phyloP scores from a whole-genome alignment of 2,888 invertebrate species.

The Apamea sordens region DNA sequence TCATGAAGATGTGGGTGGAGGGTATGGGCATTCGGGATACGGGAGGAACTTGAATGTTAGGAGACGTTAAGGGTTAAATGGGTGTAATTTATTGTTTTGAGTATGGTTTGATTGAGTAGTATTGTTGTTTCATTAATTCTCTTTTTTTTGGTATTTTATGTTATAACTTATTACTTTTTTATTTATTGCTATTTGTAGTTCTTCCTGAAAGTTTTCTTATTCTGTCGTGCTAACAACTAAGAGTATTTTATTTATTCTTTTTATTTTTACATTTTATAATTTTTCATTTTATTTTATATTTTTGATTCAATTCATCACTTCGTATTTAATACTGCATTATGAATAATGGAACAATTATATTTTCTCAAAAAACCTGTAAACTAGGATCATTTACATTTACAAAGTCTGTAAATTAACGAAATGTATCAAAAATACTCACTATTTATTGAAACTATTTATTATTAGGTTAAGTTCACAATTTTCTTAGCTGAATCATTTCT shows the following conservation, averaged over 20 bases:
- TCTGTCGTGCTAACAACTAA: background rate
- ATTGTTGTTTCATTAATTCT: slow-evolving; percentile 12
- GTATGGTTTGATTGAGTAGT: slow-evolving; percentile 8
- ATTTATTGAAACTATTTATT: slow-evolving; percentile 73
- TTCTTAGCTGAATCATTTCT: slow-evolving; percentile 6
- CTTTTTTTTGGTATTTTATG: background rate
- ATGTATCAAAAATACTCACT: slow-evolving; percentile 47
- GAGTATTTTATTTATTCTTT: background rate
- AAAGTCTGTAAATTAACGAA: slow-evolving; percentile 38
- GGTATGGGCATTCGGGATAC: slow-evolving; percentile 90
- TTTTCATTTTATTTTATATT: background rate
- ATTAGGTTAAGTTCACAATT: slow-evolving; percentile 62
- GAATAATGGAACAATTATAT: slow-evolving; percentile 26
- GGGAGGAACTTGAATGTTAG: slow-evolving; percentile 83
- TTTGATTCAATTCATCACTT: background rate
- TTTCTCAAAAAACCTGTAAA: slow-evolving; percentile 17
- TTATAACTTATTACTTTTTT: background rate
- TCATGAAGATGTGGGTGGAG: slow-evolving; percentile 89
- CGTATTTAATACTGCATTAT: background rate
- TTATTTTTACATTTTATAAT: background rate
- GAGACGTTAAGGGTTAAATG: slow-evolving; percentile 68
- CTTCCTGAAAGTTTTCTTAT: background rate
- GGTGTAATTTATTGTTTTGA: slow-evolving; percentile 24
- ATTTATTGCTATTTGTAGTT: background rate
- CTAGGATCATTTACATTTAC: slow-evolving; percentile 21